Conservation (phyloP, 2,888 invertebrate genomes). For the Ornithoptera priamus region DNA sequence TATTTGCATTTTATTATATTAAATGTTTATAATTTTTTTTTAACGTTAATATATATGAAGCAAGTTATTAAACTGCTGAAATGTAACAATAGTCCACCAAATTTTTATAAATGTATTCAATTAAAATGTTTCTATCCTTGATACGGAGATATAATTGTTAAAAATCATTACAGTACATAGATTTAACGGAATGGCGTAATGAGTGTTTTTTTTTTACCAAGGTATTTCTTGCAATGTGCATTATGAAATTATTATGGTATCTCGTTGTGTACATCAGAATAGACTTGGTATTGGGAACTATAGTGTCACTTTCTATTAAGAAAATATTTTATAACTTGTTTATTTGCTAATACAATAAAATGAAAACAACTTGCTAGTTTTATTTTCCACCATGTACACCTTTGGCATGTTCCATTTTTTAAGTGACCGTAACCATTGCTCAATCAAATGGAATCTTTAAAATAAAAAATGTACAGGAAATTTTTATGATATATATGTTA, state of each 20-base stretch:
- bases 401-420: background rate
- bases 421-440: too few species aligned
- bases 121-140: slow-evolving; percentile 23
- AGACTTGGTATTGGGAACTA: slow-evolving; percentile 63
- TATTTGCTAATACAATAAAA: slow-evolving; percentile 83
- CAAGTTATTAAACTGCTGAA: slow-evolving; percentile 67
- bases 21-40: slow-evolving; percentile 74
- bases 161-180: slow-evolving; percentile 21
- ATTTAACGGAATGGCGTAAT: slow-evolving; percentile 27
- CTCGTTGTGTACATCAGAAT: slow-evolving; percentile 44
- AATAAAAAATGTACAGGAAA: too few species aligned
- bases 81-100: slow-evolving; percentile 40
- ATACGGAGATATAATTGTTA: slow-evolving; percentile 8
- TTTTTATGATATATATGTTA: too few species aligned
- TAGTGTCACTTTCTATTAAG: slow-evolving; percentile 68
- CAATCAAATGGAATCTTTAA: too few species aligned
- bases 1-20: slow-evolving; percentile 75
- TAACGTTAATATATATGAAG: slow-evolving; percentile 59
- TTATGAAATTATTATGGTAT: slow-evolving; percentile 46
- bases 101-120: slow-evolving; percentile 19
- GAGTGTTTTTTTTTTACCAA: slow-evolving; percentile 33
- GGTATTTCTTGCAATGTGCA: slow-evolving; percentile 19
- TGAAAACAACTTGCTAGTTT: slow-evolving; percentile 62
- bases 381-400: slow-evolving; percentile 40
- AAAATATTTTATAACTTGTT: slow-evolving; percentile 80